Base-by-base conservation (phyloP, 2,888 invertebrate genomes). In the Linnaemya tessellans region DNA sequence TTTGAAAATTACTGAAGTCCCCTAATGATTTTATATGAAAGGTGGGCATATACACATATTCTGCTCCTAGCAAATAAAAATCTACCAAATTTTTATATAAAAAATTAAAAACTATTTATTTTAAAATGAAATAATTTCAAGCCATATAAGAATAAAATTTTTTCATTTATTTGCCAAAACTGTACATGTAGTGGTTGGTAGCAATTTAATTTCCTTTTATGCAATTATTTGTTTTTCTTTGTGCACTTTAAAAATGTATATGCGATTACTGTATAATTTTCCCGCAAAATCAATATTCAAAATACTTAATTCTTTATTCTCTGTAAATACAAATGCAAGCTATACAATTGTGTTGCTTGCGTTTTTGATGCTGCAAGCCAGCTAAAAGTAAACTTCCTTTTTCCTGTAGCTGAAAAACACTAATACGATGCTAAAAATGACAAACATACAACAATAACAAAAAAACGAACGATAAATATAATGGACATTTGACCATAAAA, bases 121-220 rank as follows among this genome's bases (percentile, higher is more conserved):
- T 30, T 30, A 30, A 30, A 3, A 30, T 30, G 30, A 30, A 30
- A 49, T 38, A 9, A 11, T 8, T 13, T 0, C 41, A 46, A 46
- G n/a, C 1, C 13, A 58, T 38, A 22, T 0, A 38, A 20, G 22
- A 9, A 65, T 13, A 30, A 13, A 9, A 41, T 2, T 22, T 60
- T 25, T 73, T 58, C 35, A 5, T 46, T 10, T 56, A 38, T 22
- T 10, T 8, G 54, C 4, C 10, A 13, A 25, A 3, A 54, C 25
- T 54, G n/a, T 49, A 38, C 58, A 22, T 75, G 35, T 38, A 62
- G 43, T 70, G 75, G 49, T 43, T 70, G 75, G 49, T 43, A 74
- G 62, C 64, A 79, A 79, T 82, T 81, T 70, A 85, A 85, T 85
- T 85, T 85, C 81, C 84, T 82, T 67, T 81, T 65, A 10, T 80